These are phyloP conservation scores for Zoanthus sociatus DNA, from an alignment of 92 coral and sea anemone genomes.

Conservation along the genomic window DNA sequence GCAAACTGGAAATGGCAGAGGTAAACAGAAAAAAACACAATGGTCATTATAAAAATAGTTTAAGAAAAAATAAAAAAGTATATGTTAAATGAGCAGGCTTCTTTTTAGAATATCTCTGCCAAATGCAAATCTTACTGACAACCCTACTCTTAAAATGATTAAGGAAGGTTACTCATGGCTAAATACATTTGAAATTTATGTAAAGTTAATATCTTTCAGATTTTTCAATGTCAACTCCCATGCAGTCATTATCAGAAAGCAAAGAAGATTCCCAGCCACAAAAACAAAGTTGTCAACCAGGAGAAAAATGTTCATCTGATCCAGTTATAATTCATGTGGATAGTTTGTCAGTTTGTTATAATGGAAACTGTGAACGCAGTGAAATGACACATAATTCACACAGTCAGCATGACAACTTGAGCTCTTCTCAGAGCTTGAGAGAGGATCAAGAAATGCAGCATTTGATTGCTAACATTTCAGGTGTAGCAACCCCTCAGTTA, in stretches of 20 bases:
- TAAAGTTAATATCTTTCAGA: background rate
- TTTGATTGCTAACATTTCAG: background rate
- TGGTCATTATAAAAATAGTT: no score
- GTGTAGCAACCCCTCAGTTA: background rate
- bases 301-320: background rate
- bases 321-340: conserved; percentile 30
- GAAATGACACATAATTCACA: background rate
- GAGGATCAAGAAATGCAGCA: conserved; percentile 13
- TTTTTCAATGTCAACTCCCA: background rate
- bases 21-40: no score
- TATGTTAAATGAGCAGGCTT: no score
- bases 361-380: background rate
- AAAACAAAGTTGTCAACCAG: background rate
- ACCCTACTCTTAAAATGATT: no score
- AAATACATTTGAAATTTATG: no score
- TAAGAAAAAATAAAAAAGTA: no score
- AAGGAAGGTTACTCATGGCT: no score
- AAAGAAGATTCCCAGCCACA: background rate
- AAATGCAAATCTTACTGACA: no score
- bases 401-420: background rate
- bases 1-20: no score
- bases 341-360: conserved; percentile 37
- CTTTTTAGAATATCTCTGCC: no score
- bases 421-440: background rate
- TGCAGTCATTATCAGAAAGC: background rate